phyloP scores from a whole-genome alignment of 2,888 invertebrate genomes.

The Tillus elongatus region DNA sequence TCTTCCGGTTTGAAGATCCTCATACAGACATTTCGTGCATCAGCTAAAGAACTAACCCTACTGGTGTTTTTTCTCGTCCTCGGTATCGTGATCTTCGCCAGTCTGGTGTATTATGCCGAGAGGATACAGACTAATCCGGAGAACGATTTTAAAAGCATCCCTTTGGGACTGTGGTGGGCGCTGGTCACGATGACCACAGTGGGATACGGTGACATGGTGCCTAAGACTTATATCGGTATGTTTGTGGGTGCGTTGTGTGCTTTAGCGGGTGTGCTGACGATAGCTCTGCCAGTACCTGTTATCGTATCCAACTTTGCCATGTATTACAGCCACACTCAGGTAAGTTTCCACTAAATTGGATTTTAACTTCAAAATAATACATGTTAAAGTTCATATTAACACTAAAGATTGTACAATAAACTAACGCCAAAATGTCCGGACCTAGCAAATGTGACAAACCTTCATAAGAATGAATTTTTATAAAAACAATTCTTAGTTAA shows the following conservation, averaged over 20 bases:
- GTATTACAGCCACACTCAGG: slow-evolving; percentile 86
- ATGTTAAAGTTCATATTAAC: too few species aligned
- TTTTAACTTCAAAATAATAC: too few species aligned
- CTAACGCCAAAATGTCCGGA: too few species aligned
- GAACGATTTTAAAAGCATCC: slow-evolving; percentile 98
- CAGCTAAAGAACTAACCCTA: slow-evolving; percentile 91
- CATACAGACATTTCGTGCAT: slow-evolving; percentile 95
- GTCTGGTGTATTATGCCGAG: slow-evolving; percentile 96
- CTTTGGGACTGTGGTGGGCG: slow-evolving; percentile 97
- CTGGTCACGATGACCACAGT: slow-evolving; percentile 98
- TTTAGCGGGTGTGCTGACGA: slow-evolving; percentile 94
- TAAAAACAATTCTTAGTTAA: too few species aligned
- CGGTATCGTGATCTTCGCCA: slow-evolving; percentile 97
- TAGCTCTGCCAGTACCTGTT: slow-evolving; percentile 97
- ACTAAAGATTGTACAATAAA: too few species aligned
- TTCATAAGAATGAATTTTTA: too few species aligned
- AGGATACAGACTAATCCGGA: slow-evolving; percentile 83
- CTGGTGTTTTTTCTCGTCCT: slow-evolving; percentile 96
- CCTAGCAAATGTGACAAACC: too few species aligned
- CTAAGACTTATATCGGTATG: slow-evolving; percentile 97
- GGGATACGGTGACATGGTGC: slow-evolving; percentile 97
- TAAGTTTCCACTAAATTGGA: too few species aligned
- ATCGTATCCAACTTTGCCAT: slow-evolving; percentile 98
- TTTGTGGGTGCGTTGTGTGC: slow-evolving; percentile 97
- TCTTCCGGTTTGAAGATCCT: slow-evolving; percentile 96